phyloP scores from a whole-genome alignment of 2,888 invertebrate genomes.

The Drosophila melanosoma region DNA sequence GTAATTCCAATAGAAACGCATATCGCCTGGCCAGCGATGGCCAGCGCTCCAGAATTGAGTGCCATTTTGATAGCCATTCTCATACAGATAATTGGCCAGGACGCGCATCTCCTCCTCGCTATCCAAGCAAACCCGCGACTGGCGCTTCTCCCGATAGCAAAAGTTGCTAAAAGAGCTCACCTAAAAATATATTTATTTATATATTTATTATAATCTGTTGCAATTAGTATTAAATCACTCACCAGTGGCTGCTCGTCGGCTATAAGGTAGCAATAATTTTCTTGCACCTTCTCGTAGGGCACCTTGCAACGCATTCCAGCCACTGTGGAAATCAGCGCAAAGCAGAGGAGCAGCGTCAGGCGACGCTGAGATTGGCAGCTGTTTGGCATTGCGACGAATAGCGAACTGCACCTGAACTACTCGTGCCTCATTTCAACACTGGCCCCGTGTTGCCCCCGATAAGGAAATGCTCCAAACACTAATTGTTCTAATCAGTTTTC shows the following conservation, averaged over 20 bases:
- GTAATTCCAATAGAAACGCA: conserved; percentile 73
- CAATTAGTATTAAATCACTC: conserved; percentile 24
- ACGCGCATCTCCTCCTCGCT: conserved; percentile 63
- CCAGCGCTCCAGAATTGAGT: conserved; percentile 75
- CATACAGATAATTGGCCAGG: conserved; percentile 63
- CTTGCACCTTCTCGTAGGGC: conserved; percentile 64
- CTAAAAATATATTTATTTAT: conserved; percentile 18
- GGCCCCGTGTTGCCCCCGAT: neutral
- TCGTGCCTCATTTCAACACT: conserved; percentile 11
- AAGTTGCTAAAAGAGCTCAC: conserved; percentile 66
- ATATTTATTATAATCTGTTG: neutral
- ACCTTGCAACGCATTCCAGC: conserved; percentile 52
- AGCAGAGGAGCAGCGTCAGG: conserved; percentile 4
- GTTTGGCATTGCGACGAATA: conserved; percentile 49
- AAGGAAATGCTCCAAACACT: neutral
- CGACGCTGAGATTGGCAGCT: conserved; percentile 18
- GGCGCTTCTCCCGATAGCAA: conserved; percentile 68
- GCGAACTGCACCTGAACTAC: conserved; percentile 34
- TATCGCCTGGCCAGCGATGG: conserved; percentile 68
- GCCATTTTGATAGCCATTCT: conserved; percentile 54
- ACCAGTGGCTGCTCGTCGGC: conserved; percentile 56
- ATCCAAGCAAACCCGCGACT: conserved; percentile 72
- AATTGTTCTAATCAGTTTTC: conserved; percentile 19
- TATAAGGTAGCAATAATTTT: conserved; percentile 63
- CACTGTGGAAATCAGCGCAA: conserved; percentile 1